Evolutionary conservation across 1,140 invertebrate genomes (phyloP).

Genomic region (Apis cerana): DNA sequence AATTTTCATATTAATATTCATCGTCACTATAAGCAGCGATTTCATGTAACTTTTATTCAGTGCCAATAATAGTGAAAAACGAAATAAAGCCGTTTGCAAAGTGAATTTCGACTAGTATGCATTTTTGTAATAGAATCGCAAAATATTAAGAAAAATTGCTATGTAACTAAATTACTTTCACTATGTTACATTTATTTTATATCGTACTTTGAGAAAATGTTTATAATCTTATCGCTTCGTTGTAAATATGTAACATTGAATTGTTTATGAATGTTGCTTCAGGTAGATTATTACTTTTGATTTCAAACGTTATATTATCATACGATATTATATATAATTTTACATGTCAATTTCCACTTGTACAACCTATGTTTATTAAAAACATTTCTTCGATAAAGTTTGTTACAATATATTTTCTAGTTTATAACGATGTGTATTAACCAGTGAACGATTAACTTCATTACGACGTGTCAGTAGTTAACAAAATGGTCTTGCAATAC

Average conservation of each 20-base stretch:
- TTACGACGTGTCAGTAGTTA: conserved; percentile 16
- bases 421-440: neutral
- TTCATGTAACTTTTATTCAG: conserved; percentile 20
- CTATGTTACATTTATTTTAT: neutral
- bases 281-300: conserved; percentile 13
- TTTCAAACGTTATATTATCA: neutral
- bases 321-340: neutral
- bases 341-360: neutral
- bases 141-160: neutral
- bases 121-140: neutral
- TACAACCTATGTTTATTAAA: neutral
- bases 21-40: conserved; percentile 1
- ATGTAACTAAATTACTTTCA: neutral
- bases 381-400: neutral
- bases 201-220: neutral
- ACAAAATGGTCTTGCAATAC: conserved; percentile 5
- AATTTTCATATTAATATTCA: conserved; percentile 21
- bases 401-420: conserved; percentile 2
- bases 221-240: neutral
- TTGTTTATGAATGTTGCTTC: conserved; percentile 18
- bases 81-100: conserved; percentile 23
- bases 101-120: neutral
- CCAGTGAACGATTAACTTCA: conserved; percentile 3
- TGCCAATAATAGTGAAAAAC: conserved; percentile 21
- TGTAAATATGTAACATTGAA: conserved; percentile 33